Evolutionary conservation across 2,797 vertebrate genomes (phyloP), one percentile per base, ranked within the genome.

Genomic region (Mycteria americana): DNA sequence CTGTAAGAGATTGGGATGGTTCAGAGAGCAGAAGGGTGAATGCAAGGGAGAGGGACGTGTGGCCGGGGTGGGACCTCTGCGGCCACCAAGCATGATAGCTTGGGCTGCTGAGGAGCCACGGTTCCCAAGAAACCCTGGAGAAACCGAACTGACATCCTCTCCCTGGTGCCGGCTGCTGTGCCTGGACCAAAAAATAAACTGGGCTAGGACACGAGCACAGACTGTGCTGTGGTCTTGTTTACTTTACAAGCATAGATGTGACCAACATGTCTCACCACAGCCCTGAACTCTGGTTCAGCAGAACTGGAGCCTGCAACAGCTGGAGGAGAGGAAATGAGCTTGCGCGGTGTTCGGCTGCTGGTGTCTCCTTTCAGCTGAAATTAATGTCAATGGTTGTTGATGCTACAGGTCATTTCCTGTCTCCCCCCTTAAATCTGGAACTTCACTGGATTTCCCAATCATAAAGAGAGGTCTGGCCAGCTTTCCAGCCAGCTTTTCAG

Each of bases 131-230:
- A 88, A 46, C 10, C 17, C 53, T 25, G 25, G 80, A 89, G 57
- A 95, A 83, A 90, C 11, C 1, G 4, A 83, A 37, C 9, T 53
- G 73, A 60, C 15, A 41, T 57, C 30, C 11, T 77, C 4, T 78
- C 25, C 33, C 37, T 13, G 5, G 11, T 0, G 0, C 59, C 0
- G 0, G 21, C 16, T 0, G 0, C 30, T 31, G 11, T 54, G 11
- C 23, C 15, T 72, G 65, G n/a, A 31, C 65, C 65, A 81, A 81
- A 91, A 83, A 30, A 3, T 24, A 56, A 89, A 54, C 37, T 48
- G 19, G 27, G 5, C n/a, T 54, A 63, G 24, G 59, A 79, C 25
- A 33, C 0, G 0, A 91, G 23, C 0, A 2, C 23, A 92, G 79
- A 75, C 14, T 0, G 0, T 57, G 11, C 51, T 45, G 23, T 74